Conservation (phyloP, 2,888 invertebrate genomes). For the Drosophila conformis region DNA sequence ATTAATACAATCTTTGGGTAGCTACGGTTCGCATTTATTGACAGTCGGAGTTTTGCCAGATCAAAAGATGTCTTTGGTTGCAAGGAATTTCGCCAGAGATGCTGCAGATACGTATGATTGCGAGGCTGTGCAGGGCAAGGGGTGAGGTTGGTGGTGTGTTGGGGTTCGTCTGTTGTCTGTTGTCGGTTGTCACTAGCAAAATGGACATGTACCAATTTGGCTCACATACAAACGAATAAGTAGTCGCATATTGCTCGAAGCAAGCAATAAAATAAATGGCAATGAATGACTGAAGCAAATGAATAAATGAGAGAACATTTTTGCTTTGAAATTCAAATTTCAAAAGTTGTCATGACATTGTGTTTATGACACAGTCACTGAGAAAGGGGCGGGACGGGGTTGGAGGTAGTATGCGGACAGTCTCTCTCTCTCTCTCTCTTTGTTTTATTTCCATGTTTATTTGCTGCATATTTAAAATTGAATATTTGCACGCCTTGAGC, state of each 20-base stretch:
- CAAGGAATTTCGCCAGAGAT: slow-evolving; percentile 54
- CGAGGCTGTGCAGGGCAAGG: not conserved
- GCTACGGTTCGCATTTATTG: slow-evolving; percentile 57
- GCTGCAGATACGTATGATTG: not conserved
- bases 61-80: slow-evolving; percentile 70
- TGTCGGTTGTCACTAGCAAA: slow-evolving; percentile 14
- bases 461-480: slow-evolving; percentile 76
- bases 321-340: slow-evolving; percentile 82
- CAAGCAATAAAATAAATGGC: slow-evolving; percentile 80
- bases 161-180: not conserved
- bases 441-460: slow-evolving; percentile 37
- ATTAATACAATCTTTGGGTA: slow-evolving; percentile 76
- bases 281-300: slow-evolving; percentile 81
- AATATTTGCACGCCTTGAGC: slow-evolving; percentile 80
- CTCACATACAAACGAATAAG: slow-evolving; percentile 9
- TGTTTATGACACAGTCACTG: slow-evolving; percentile 71
- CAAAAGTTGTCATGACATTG: slow-evolving; percentile 82
- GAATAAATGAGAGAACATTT: slow-evolving; percentile 79
- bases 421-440: slow-evolving; percentile 15
- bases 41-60: slow-evolving; percentile 61
- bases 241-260: slow-evolving; percentile 42
- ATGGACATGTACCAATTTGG: slow-evolving; percentile 67
- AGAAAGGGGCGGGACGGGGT: not conserved
- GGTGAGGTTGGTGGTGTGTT: not conserved
- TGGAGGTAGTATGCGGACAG: not conserved